Base-by-base conservation (phyloP, 1,140 invertebrate genomes). In the Scaptomyza graminum region DNA sequence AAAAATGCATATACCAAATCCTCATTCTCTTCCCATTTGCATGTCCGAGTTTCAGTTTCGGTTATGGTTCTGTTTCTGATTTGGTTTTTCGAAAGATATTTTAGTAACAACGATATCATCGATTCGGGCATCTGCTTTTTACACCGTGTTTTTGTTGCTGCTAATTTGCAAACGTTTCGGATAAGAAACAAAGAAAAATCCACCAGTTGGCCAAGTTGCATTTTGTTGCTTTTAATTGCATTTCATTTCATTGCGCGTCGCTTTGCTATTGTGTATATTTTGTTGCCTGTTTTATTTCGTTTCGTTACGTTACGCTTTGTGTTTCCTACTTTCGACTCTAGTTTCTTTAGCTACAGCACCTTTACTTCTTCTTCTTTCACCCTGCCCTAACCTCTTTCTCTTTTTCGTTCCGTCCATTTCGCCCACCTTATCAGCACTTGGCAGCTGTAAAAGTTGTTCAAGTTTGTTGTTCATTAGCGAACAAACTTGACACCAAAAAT, bases 401-500 rank as follows among this genome's bases (percentile, higher is more conserved):
- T 18, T 3, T 22, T 3, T 22, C 18, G 2, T 3, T 22, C 18
- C 18, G 1, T 22, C 4, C 18, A 22, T 22, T 22, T 3, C 18
- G 4, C 18, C 18, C 18, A 22, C 18, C 15, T n/a, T 13, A 9
- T 22, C 28, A 22, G 15, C 13, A 31, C 44, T 37, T 22, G 49
- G 13, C 52, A 43, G 44, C 47, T 47, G 61, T 52, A 46, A 68
- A 68, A 69, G 34, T 69, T 74, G 63, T 72, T 67, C 72, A 69
- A 87, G 83, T 82, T 78, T 79, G 78, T 82, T 87, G 82, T 82
- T 82, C 82, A 87, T 87, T 87, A 87, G 82, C 81, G 73, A 39
- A 47, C 66, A 72, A 77, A 82, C 71, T 76, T 81, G 71, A 76
- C 52, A 50, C 60, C 56, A 47, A 67, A 63, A 47, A 52, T 44